Base-by-base conservation (phyloP, 2,888 invertebrate genomes). In the Papilio demoleus region DNA sequence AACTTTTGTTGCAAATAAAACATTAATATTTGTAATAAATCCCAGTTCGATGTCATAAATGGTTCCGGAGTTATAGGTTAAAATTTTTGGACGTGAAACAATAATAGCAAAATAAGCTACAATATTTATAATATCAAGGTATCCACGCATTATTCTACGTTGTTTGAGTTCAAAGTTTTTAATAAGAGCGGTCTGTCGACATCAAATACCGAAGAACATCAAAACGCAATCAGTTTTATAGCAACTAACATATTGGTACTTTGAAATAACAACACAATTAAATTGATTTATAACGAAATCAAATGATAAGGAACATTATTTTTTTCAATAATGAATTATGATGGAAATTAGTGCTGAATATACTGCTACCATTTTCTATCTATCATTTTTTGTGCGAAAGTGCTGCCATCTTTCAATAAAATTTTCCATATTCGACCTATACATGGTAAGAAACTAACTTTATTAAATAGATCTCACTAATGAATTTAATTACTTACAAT, bases 381-480 rank as follows among this genome's bases (percentile, higher is more conserved):
- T n/a, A n/a, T n/a, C n/a, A n/a, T n/a, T n/a, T n/a, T n/a, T n/a
- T n/a, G n/a, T n/a, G n/a, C n/a, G n/a, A n/a, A n/a, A n/a, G n/a
- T n/a, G n/a, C n/a, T n/a, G n/a, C n/a, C n/a, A n/a, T n/a, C n/a
- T n/a, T 60, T 27, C n/a, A 60, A 60, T 60, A 60, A 60, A 40
- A 60, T 24, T 40, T 14, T 40, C 22, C 38, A 40, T 38, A 60
- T 40, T 24, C 38, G 40, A 40, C 11, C 12, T 9, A 17, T 45
- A 11, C 5, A 42, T 42, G 31, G 4, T 27, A 47, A 38, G 14
- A 9, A n/a, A 47, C 67, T 68, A 63, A 63, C 63, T 63, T 63
- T 56, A 8, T 63, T 63, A 36, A 62, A 53, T 67, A 67, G 34
- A 40, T 59, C 38, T 31, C 40, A 24, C 40, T 61, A 62, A 67